Base-by-base conservation (phyloP, 2,113 vertebrate species). In the Nestor notabilis region DNA sequence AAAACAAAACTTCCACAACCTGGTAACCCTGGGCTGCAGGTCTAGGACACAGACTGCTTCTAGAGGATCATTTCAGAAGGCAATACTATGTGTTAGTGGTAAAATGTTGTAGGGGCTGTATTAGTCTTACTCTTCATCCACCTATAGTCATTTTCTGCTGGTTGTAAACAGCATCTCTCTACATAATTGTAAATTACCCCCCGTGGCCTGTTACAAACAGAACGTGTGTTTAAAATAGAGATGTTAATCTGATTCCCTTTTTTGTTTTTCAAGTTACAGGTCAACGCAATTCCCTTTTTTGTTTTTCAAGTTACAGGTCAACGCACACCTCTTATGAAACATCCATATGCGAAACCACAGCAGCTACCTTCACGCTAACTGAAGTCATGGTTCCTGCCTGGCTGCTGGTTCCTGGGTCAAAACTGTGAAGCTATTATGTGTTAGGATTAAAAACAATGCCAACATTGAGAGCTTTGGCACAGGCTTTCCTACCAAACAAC, bases 111-210 rank as follows among this genome's bases (percentile, higher is more conserved):
- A 66, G 60, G 33, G 71, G 78, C 52, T 82, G 52, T 52, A 41
- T 93, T 65, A 55, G 72, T 87, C 77, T 71, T 31, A 5, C 56
- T 87, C 61, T 93, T 83, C 49, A 35, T 24, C 75, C 49, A 71
- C 46, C 89, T 82, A 69, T 47, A 93, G 77, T 68, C 46, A 65
- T 94, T 95, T 94, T 84, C 43, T 84, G 89, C 83, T 89, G 53
- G 28, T 75, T 78, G 35, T 29, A 74, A 83, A 50, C 86, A 89
- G 64, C 64, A 14, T 78, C 95, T 91, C 69, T 75, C 74, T 76
- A 69, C 65, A 18, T 92, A 92, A 89, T 90, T 93, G 82, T 56
- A 29, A 20, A 63, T 55, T 63, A 63, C 46, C 72, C 89, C 72
- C 44, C 1, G 3, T 83, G 72, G 70, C 39, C 70, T 82, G 46